Conservation (phyloP, 92 coral and sea anemone species). For the Zoanthus sansibaricus region DNA sequence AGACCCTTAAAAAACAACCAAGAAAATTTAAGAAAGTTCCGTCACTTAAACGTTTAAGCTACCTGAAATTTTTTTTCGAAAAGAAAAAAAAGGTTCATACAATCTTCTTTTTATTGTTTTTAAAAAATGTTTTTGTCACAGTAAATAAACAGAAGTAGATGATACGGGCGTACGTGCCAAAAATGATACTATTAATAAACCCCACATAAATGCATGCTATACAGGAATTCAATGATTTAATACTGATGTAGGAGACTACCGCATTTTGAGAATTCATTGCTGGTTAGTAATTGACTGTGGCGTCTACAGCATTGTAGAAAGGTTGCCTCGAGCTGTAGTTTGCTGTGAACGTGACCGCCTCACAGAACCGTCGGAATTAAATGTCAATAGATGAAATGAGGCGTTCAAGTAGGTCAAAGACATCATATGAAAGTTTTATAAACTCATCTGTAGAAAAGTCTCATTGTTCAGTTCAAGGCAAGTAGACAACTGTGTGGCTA, state of each 20-base stretch:
- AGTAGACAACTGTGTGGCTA: background rate
- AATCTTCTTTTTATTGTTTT: background rate
- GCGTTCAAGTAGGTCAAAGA: constrained; percentile 13
- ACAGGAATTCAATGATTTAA: no score
- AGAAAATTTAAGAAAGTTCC: background rate
- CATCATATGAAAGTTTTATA: background rate
- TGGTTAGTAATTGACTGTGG: background rate
- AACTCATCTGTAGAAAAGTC: background rate
- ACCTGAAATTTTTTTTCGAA: background rate
- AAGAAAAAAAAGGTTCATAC: background rate
- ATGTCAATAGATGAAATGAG: background rate
- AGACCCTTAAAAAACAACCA: background rate
- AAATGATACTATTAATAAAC: no score
- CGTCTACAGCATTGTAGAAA: background rate
- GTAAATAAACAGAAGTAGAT: background rate
- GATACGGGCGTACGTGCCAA: background rate
- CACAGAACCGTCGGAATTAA: background rate
- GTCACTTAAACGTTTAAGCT: background rate
- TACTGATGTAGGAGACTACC: background rate
- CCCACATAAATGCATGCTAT: background rate
- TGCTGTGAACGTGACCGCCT: background rate
- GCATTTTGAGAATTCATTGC: background rate
- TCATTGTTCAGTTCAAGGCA: background rate
- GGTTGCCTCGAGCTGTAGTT: background rate
- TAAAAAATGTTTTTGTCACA: background rate